phyloP scores from a whole-genome alignment of 2,797 vertebrate genomes.

The Helarctos malayanus region DNA sequence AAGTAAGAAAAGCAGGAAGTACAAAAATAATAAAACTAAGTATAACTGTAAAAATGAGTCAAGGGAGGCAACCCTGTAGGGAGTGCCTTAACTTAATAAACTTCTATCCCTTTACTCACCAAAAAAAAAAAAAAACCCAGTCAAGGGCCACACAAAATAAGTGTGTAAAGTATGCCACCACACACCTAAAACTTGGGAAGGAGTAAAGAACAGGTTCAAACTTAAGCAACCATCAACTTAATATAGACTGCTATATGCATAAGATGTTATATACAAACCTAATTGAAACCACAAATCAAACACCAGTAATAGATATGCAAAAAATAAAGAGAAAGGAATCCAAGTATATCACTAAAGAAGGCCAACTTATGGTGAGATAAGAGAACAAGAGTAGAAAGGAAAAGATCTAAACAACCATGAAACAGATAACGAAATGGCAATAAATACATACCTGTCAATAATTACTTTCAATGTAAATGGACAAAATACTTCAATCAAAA shows the following conservation, averaged over 20 bases:
- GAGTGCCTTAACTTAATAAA: too few species aligned
- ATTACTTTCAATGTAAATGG: background rate
- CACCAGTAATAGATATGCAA: background rate
- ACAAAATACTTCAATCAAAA: background rate
- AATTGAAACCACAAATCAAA: background rate
- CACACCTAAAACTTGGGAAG: background rate
- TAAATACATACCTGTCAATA: background rate
- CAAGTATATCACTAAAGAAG: background rate
- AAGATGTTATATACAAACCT: background rate
- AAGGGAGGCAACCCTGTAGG: too few species aligned
- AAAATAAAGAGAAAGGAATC: background rate
- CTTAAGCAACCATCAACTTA: background rate
- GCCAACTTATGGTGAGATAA: background rate
- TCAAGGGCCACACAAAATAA: background rate
- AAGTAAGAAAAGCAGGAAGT: background rate
- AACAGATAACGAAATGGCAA: background rate
- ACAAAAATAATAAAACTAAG: background rate
- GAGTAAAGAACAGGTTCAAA: background rate
- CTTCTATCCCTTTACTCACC: too few species aligned
- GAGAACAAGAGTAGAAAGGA: background rate
- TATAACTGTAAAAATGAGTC: background rate
- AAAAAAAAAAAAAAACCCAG: background rate
- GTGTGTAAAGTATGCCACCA: background rate
- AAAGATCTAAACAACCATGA: background rate
- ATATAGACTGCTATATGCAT: background rate